Conservation (phyloP, 2,113 vertebrate genomes). For the Dasyornis broadbenti region DNA sequence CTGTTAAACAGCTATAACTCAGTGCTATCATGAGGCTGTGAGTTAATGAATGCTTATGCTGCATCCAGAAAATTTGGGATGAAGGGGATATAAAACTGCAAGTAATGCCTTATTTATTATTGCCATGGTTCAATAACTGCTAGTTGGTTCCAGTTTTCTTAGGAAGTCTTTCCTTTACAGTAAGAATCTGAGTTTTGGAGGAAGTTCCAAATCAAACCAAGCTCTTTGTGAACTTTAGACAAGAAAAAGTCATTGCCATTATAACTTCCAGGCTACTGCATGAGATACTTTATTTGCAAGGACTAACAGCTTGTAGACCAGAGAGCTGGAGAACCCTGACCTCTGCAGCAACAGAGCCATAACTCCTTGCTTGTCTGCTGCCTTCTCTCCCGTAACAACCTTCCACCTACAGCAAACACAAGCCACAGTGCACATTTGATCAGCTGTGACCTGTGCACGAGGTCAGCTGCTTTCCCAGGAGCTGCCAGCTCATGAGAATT, state of each 20-base stretch:
- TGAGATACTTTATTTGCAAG: background rate
- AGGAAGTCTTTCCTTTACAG: background rate
- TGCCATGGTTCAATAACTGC: background rate
- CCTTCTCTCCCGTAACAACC: background rate
- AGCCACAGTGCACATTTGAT: background rate
- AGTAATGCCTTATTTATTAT: background rate
- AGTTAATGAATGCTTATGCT: background rate
- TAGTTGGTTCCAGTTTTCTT: background rate
- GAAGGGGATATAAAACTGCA: background rate
- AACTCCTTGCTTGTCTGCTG: background rate
- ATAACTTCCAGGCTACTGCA: background rate
- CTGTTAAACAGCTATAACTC: constrained; percentile 7
- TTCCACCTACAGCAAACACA: background rate
- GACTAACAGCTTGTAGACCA: background rate
- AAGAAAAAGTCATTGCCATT: background rate
- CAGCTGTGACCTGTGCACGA: background rate
- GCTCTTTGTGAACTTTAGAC: background rate
- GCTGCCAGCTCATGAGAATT: background rate
- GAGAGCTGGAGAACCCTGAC: background rate
- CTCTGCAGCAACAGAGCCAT: background rate
- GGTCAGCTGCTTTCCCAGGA: background rate
- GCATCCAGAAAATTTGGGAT: background rate
- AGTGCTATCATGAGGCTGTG: background rate
- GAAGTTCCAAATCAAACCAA: background rate
- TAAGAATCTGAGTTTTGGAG: background rate